These are phyloP conservation scores for Diorhabda elongata DNA, from an alignment of 1,140 invertebrate species.

Conservation along the genomic window DNA sequence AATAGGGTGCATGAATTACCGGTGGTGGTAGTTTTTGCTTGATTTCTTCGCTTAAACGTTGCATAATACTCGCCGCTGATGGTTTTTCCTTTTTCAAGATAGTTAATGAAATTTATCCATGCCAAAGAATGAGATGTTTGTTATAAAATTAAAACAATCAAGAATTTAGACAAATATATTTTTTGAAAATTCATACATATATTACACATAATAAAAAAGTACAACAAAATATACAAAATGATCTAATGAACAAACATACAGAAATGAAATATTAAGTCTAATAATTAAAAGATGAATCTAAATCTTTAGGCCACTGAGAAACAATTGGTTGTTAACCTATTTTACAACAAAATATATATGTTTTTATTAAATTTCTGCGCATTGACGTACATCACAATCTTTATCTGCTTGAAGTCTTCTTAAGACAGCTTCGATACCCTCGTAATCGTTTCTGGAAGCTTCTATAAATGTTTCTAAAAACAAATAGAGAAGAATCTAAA, in stretches of 20 bases:
- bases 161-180: conserved; percentile 3
- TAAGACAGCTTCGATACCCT: conserved; percentile 37
- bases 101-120: too few species aligned
- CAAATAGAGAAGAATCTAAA: background rate
- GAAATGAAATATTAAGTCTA: background rate
- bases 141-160: background rate
- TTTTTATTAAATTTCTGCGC: conserved; percentile 24
- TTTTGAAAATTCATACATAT: conserved; percentile 21
- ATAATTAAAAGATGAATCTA: background rate
- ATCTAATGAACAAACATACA: background rate
- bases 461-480: conserved; percentile 43
- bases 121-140: too few species aligned
- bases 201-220: conserved; percentile 20
- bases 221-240: background rate
- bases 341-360: background rate
- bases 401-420: conserved; percentile 43
- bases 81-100: too few species aligned
- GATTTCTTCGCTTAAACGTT: too few species aligned
- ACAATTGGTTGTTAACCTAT: background rate
- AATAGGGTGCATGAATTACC: too few species aligned
- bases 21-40: too few species aligned
- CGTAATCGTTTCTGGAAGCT: conserved; percentile 38
- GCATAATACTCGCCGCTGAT: too few species aligned
- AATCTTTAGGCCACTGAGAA: background rate
- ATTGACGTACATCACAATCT: conserved; percentile 43